Conservation (phyloP, 1,140 invertebrate species). For the Pseudomyrmex pallidus region DNA sequence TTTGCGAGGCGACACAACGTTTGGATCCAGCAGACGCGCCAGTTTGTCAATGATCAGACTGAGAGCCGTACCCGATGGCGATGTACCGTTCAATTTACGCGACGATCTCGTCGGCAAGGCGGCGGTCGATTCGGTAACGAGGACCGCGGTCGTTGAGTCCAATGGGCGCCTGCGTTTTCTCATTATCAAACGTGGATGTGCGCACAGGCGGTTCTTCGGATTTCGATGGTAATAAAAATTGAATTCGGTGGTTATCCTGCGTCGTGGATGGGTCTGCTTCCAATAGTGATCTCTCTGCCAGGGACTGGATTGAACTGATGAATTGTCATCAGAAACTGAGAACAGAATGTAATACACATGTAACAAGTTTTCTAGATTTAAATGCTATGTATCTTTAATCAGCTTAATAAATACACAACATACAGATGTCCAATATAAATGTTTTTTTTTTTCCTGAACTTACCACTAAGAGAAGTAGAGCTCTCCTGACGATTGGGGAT, state of each 20-base stretch:
- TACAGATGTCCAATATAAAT: not conserved
- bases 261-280: constrained; percentile 91
- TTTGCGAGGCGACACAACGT: constrained; percentile 90
- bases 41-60: constrained; percentile 84
- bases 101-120: constrained; percentile 82
- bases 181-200: constrained; percentile 83
- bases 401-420: constrained; percentile 35
- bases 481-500: constrained; percentile 87
- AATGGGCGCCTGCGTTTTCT: constrained; percentile 88
- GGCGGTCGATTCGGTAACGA: constrained; percentile 79
- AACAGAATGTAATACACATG: constrained; percentile 44
- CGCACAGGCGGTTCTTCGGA: constrained; percentile 80
- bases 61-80: constrained; percentile 77
- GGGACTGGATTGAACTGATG: constrained; percentile 94
- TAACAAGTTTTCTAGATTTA: not conserved
- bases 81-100: constrained; percentile 74
- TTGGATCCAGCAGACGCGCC: constrained; percentile 83
- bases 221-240: constrained; percentile 90
- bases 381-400: not conserved
- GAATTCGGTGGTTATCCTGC: constrained; percentile 90
- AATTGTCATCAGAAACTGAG: constrained; percentile 94
- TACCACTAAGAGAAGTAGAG: constrained; percentile 88
- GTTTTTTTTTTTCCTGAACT: constrained; percentile 62
- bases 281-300: constrained; percentile 95
- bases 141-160: constrained; percentile 80